phyloP scores from a whole-genome alignment of 1,140 invertebrate species.

The Mylabris phalerata region DNA sequence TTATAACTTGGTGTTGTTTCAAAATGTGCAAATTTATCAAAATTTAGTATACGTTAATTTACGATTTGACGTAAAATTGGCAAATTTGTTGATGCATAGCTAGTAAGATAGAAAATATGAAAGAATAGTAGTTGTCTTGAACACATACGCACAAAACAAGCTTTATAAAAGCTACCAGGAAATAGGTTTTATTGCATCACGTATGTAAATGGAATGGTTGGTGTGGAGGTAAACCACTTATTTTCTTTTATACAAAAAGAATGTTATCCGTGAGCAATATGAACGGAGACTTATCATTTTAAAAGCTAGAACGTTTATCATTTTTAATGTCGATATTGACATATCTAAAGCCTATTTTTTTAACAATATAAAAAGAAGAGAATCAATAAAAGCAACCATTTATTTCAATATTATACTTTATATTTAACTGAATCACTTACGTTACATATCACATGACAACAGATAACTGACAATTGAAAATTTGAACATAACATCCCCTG shows the following conservation, averaged over 20 bases:
- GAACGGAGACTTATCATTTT: slow-evolving; percentile 13
- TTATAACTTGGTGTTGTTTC: no score
- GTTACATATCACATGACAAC: no score
- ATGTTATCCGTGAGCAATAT: slow-evolving; percentile 19
- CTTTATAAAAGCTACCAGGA: slow-evolving; percentile 12
- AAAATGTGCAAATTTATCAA: no score
- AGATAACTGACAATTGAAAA: no score
- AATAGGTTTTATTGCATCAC: slow-evolving; percentile 25
- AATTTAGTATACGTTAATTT: no score
- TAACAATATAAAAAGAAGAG: no score
- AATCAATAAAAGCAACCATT: no score
- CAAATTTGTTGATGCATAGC: slow-evolving; percentile 12
- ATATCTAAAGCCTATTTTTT: not conserved
- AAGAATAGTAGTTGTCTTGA: no score
- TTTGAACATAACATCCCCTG: no score
- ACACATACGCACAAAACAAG: slow-evolving; percentile 11
- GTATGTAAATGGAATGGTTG: slow-evolving; percentile 21
- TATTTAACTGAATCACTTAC: no score
- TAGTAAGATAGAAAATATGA: not conserved
- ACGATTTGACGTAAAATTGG: slow-evolving; percentile 4
- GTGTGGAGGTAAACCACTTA: slow-evolving; percentile 24
- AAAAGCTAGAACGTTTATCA: slow-evolving; percentile 13
- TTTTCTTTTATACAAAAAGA: slow-evolving; percentile 11
- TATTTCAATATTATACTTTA: no score
- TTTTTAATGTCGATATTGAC: slow-evolving; percentile 14